Evolutionary conservation across 2,113 vertebrate genomes (phyloP).

Genomic region (Galbula dea): DNA sequence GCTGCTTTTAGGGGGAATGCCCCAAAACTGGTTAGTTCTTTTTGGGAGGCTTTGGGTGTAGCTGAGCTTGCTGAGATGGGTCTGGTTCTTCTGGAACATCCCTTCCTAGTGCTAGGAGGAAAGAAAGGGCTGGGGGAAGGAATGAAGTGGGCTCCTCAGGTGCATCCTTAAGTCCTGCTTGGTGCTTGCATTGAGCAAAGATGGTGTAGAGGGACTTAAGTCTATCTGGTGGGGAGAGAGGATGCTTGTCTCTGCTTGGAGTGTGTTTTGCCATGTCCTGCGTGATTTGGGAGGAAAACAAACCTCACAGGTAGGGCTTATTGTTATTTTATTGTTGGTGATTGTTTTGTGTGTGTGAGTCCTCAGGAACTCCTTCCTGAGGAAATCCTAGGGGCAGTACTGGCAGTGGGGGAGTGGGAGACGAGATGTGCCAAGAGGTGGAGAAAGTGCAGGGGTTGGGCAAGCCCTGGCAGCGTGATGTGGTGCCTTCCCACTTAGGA

Average conservation of each 20-base stretch:
- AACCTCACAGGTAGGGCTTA: neutral
- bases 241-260: fast-evolving
- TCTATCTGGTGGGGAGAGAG: neutral
- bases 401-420: neutral
- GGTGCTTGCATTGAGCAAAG: neutral
- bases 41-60: neutral
- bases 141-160: neutral
- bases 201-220: fast-evolving
- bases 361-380: constrained; percentile 51
- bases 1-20: neutral
- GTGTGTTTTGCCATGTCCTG: fast-evolving
- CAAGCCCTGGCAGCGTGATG: fast-evolving
- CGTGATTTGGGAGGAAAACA: neutral
- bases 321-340: neutral
- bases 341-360: neutral
- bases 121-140: neutral
- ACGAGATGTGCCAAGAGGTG: neutral
- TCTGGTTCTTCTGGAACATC: neutral
- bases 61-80: neutral
- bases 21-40: neutral
- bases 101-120: neutral
- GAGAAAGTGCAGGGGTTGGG: neutral
- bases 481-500: neutral
- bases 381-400: constrained; percentile 30
- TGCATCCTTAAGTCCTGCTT: neutral